Percentiles rank a stretch among this genome's conserved stretches.
Evolutionary conservation across 2,888 invertebrate species (phyloP).

Genomic region (Scelioninae gen. 1): DNA sequence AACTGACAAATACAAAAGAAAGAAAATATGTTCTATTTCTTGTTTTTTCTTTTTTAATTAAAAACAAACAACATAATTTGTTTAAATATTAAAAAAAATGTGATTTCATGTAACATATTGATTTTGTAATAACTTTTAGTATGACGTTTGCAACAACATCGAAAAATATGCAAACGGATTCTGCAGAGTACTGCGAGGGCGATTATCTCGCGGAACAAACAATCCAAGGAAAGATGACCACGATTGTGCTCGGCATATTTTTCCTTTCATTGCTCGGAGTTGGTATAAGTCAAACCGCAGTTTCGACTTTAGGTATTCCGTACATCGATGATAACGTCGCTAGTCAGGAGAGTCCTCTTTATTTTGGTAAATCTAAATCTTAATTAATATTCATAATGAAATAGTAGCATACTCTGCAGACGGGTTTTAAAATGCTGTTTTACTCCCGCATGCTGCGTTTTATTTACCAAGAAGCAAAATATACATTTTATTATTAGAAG

Average conservation of each 20-base stretch:
- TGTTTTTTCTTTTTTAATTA: too few relatives aligned
- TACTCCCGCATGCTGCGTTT: too few relatives aligned
- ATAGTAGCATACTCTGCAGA: too few relatives aligned
- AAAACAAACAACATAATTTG: too few relatives aligned
- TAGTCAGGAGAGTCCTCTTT: conserved; percentile 95
- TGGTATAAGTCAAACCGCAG: conserved; percentile 96
- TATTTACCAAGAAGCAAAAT: too few relatives aligned
- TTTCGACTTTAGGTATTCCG: conserved; percentile 95
- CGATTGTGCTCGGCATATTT: conserved; percentile 93
- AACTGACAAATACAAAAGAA: too few relatives aligned
- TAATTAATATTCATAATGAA: neutral
- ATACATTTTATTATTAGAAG: too few relatives aligned
- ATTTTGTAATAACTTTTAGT: too few relatives aligned
- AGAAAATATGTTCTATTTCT: too few relatives aligned
- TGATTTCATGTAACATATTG: too few relatives aligned
- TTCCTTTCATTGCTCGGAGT: conserved; percentile 94
- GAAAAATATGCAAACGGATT: conserved; percentile 71
- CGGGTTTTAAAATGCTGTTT: too few relatives aligned
- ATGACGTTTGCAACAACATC: conserved; percentile 73
- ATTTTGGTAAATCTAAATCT: conserved; percentile 89
- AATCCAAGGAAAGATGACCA: conserved; percentile 90
- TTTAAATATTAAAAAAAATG: too few relatives aligned
- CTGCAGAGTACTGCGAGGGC: conserved; percentile 86
- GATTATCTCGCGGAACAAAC: conserved; percentile 88
- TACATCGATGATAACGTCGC: conserved; percentile 97